Conservation (phyloP, 2,797 vertebrate genomes). For the Rachycentron canadum region DNA sequence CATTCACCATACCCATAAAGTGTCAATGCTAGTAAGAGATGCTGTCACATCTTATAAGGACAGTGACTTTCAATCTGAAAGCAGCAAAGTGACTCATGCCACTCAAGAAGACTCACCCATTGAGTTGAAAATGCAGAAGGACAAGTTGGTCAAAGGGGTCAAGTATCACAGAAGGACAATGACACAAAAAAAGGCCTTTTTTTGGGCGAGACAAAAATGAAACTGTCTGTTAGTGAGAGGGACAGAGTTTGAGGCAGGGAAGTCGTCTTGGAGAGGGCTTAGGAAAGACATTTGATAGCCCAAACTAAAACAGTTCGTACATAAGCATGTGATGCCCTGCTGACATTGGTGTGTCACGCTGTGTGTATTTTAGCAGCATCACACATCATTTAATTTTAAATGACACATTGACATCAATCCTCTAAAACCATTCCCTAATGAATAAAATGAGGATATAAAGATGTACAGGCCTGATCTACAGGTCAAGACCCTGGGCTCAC, state of each 20-base stretch:
- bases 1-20: not conserved
- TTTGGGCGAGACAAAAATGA: not conserved
- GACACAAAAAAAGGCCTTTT: constrained; percentile 1
- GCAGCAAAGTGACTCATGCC: not conserved
- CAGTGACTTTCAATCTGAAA: not conserved
- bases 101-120: not conserved
- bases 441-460: not conserved
- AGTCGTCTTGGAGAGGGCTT: constrained; percentile 45
- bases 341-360: constrained; percentile 38
- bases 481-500: not conserved
- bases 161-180: not conserved
- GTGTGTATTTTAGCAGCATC: constrained; percentile 30
- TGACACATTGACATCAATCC: not conserved
- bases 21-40: not conserved
- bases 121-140: not conserved
- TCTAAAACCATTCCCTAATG: not conserved
- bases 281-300: constrained; percentile 74
- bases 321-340: constrained; percentile 65
- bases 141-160: not conserved
- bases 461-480: not conserved
- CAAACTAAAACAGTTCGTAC: constrained; percentile 64
- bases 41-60: not conserved
- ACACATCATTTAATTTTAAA: constrained; percentile 15
- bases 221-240: not conserved
- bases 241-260: constrained; percentile 6